Evolutionary conservation across 2,888 invertebrate species (phyloP), one percentile per base, ranked within the genome.

Genomic region (Eretmocerus hayati): DNA sequence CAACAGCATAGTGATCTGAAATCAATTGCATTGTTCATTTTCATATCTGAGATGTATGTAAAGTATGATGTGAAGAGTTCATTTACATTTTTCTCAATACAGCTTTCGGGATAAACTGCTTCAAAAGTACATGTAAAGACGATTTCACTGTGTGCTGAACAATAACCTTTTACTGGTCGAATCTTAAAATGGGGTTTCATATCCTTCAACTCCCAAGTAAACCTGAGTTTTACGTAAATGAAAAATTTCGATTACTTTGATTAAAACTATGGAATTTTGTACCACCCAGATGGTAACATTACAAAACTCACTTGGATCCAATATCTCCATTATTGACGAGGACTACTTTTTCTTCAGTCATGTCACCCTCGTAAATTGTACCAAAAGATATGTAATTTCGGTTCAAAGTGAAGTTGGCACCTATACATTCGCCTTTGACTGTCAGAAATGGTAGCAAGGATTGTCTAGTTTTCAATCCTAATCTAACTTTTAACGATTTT

Each of bases 101-200:
- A 56, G 48, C 60, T 65, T 55, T 76, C 73, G 37, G 76, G 66
- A 21, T 9, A 30, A 26, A 59, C 61, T 3, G 85, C 84, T 59
- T 77, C 76, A 63, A 82, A 85, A 20, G 74, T 76, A 30, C 85
- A 76, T 20, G 76, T 77, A 59, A 84, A 83, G 2, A 78, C 78
- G 1, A 83, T 77, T 54, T 80, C 78, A 55, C 77, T 79, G 26
- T 77, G 80, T 1, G 84, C 78, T 4, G 81, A 77, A 52, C 81
- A 77, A 57, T 79, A 80, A 4, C 85, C 86, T 46, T 77, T 73
- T 56, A 73, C 67, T 0, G 85, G 85, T 2, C 68, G 66, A 56
- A 86, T 79, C 5, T 71, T 73, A 61, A 84, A 85, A 57, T 79
- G 76, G 2, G 70, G 66, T 35, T 63, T 61, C 42, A 74, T 66